These are phyloP conservation scores for Piprites chloris DNA, from an alignment of 2,113 vertebrate genomes.

Conservation along the genomic window DNA sequence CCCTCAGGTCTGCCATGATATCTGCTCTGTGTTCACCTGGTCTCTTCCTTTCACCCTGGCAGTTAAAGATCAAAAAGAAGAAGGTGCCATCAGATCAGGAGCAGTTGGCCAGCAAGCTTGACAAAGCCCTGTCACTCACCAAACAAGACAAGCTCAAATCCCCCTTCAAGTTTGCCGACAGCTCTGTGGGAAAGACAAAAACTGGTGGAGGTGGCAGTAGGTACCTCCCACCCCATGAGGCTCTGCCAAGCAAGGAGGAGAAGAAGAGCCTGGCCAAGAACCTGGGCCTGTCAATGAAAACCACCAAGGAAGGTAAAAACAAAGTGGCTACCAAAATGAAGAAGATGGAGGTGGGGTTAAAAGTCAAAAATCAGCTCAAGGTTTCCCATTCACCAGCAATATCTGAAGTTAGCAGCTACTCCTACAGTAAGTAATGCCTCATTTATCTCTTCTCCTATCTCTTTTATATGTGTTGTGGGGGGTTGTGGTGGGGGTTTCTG, in stretches of 20 bases:
- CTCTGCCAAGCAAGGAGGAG: slow-evolving; percentile 75
- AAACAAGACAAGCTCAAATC: slow-evolving; percentile 85
- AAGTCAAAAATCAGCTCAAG: slow-evolving; percentile 88
- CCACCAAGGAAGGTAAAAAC: slow-evolving; percentile 85
- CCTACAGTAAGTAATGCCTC: slow-evolving; percentile 87
- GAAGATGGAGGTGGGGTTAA: slow-evolving; percentile 79
- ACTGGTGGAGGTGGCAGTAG: slow-evolving; percentile 63
- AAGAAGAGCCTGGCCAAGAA: slow-evolving; percentile 79
- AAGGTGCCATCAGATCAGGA: slow-evolving; percentile 88
- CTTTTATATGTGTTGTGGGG: neutral
- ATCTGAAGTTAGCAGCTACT: slow-evolving; percentile 95
- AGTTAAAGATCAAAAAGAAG: slow-evolving; percentile 84
- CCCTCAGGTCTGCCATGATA: neutral
- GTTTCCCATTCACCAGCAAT: slow-evolving; percentile 84
- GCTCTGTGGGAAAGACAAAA: slow-evolving; percentile 72
- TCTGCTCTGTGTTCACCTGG: neutral
- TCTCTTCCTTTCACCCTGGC: slow-evolving; percentile 26
- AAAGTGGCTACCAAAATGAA: slow-evolving; percentile 83
- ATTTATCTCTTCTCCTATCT: neutral
- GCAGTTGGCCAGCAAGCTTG: slow-evolving; percentile 90
- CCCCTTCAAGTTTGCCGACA: slow-evolving; percentile 80
- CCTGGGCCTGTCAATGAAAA: slow-evolving; percentile 73
- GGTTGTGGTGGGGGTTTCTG: neutral
- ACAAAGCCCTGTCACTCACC: slow-evolving; percentile 91
- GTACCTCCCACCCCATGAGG: slow-evolving; percentile 67